Evolutionary conservation across 1,140 invertebrate species (phyloP), one percentile per base, ranked within the genome.

Genomic region (Drosophila neocordata): DNA sequence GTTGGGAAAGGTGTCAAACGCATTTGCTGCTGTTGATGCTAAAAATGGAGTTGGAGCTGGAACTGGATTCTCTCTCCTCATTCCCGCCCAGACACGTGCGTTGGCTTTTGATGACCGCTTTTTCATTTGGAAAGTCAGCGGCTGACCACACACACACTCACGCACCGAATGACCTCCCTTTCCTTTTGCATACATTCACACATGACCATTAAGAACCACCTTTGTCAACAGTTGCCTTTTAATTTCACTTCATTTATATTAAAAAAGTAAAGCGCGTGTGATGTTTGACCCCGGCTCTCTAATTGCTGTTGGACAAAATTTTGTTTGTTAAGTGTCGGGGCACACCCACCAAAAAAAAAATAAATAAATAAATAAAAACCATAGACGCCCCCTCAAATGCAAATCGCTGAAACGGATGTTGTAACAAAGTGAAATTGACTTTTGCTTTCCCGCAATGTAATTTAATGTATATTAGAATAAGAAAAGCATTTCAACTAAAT

Each of bases 171-270:
- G 34, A 67, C 72, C 69, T 74, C 73, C 76, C 56, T 57, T 67
- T 64, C 52, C 61, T n/a, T 38, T 56, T 60, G 18, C 53, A 56
- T 27, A 56, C 53, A 35, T 18, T 20, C 56, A 59, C 37, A 41
- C 34, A 59, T 61, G 44, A 44, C 51, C 56, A 41, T 59, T 59
- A 56, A 35, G 53, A 27, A 56, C 37, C 63, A 79, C 78, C 75
- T 83, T 75, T 88, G 82, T 87, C 83, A 88, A 88, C 82, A 88
- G 71, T 87, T 88, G 82, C 78, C 79, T 82, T 85, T 87, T 82
- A 88, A 87, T 87, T 87, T 87, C 78, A 56, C 60, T 88, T 87
- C 82, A 82, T 87, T 88, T 88, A 69, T 82, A 88, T 85, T 82
- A 77, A 85, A 80, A 67, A 63, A 24, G 3, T 53, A 77, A 77